These are phyloP conservation scores for Potamarius usumacintae DNA, from an alignment of 2,113 vertebrate genomes.

Conservation along the genomic window DNA sequence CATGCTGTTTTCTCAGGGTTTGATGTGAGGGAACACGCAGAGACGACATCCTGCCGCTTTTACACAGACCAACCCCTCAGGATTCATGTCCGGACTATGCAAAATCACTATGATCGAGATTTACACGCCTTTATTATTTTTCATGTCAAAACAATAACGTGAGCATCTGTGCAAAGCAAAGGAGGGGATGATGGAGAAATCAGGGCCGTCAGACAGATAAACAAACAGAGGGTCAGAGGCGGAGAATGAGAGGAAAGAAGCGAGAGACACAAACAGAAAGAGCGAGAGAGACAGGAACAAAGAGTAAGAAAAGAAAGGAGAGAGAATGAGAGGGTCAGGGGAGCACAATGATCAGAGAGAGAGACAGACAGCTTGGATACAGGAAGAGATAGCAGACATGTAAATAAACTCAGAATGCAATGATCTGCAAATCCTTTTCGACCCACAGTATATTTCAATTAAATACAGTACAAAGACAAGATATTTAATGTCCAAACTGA, in stretches of 20 bases:
- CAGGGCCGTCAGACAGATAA: not conserved
- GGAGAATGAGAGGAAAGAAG: not conserved
- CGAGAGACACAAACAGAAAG: not conserved
- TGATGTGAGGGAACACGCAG: not conserved
- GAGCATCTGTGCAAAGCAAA: not conserved
- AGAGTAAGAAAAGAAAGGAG: not conserved
- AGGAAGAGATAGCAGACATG: too few species aligned
- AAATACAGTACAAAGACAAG: too few species aligned
- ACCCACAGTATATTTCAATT: too few species aligned
- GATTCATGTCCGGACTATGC: not conserved
- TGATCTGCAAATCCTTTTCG: too few species aligned
- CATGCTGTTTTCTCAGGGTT: not conserved
- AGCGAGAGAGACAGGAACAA: not conserved
- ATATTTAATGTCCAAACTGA: too few species aligned
- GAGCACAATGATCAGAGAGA: not conserved
- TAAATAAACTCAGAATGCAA: too few species aligned
- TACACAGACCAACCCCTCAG: not conserved
- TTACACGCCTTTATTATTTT: not conserved
- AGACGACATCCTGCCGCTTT: not conserved
- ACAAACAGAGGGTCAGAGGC: not conserved
- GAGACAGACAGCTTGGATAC: not conserved
- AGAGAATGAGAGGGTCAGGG: not conserved
- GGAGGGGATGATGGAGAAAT: not conserved
- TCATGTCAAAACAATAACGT: not conserved
- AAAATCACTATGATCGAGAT: too few species aligned